Percentiles rank a stretch among this genome's conserved stretches.
These are phyloP conservation scores for Pagrus major DNA, from an alignment of 2,113 vertebrate genomes.

Conservation along the genomic window DNA sequence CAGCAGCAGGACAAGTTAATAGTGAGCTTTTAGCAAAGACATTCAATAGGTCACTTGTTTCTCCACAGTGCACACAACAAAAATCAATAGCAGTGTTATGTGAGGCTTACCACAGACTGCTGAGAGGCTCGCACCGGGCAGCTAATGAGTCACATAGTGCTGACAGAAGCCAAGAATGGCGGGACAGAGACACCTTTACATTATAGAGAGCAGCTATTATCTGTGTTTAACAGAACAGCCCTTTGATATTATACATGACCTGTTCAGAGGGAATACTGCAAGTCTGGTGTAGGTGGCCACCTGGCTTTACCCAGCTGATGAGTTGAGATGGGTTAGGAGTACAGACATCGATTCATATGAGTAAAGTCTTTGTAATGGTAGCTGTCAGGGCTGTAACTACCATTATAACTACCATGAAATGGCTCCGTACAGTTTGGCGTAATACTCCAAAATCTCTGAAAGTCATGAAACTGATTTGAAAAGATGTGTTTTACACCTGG, in stretches of 20 bases:
- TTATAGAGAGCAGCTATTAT: slow-evolving; percentile 8
- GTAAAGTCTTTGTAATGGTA: not conserved
- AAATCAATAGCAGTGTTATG: slow-evolving; percentile 75
- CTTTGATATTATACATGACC: slow-evolving; percentile 7
- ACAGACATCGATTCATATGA: not conserved
- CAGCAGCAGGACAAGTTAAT: slow-evolving; percentile 55
- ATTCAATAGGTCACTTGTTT: slow-evolving; percentile 72
- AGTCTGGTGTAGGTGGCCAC: slow-evolving; percentile 28
- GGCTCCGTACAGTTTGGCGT: no score
- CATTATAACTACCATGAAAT: no score
- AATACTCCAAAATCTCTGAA: no score
- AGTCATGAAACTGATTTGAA: no score
- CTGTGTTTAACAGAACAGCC: slow-evolving; percentile 23
- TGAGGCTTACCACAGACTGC: slow-evolving; percentile 58
- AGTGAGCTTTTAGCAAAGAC: slow-evolving; percentile 55
- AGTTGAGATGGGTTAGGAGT: not conserved
- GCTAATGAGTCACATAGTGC: slow-evolving; percentile 75
- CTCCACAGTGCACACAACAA: slow-evolving; percentile 48
- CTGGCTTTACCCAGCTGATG: slow-evolving; percentile 33
- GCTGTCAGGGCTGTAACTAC: not conserved
- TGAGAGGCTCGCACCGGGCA: slow-evolving; percentile 62
- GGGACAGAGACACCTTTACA: slow-evolving; percentile 27
- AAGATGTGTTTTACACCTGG: no score
- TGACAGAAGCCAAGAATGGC: slow-evolving; percentile 50
- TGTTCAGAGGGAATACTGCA: slow-evolving; percentile 30